A percentile compares a stretch with the other conserved stretches of the same genome.
phyloP scores from a whole-genome alignment of 2,888 invertebrate genomes.

The Pecten maximus region DNA sequence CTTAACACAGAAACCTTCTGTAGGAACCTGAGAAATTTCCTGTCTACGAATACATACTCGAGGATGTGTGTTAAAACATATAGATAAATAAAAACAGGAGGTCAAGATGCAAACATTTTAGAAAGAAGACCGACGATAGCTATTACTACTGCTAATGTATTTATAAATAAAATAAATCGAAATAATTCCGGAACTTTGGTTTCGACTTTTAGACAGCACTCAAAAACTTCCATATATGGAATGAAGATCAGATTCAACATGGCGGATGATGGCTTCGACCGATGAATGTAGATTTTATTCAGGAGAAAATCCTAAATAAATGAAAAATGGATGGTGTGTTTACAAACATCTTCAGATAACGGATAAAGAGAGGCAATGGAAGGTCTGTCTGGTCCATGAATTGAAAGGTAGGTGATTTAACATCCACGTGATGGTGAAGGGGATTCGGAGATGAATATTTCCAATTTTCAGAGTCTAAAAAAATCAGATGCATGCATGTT shows the following conservation, averaged over 20 bases:
- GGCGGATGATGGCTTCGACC: constrained; percentile 46
- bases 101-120: no score
- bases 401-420: neutral
- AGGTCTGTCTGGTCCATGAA: neutral
- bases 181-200: neutral
- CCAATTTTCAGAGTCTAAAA: neutral
- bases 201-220: neutral
- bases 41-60: no score
- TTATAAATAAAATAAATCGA: neutral
- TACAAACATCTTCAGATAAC: neutral
- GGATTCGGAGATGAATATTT: neutral
- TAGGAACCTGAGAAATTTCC: no score
- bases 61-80: no score
- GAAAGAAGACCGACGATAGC: no score
- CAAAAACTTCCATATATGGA: constrained; percentile 52
- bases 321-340: neutral
- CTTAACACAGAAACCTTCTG: no score
- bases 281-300: constrained; percentile 33
- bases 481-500: neutral
- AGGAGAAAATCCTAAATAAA: neutral
- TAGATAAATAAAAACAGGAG: no score
- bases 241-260: constrained; percentile 57
- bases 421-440: neutral
- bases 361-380: neutral
- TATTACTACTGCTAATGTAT: no score